These are phyloP conservation scores for Didymodactylos carnosus DNA, from an alignment of 2,888 invertebrate species.

Conservation along the genomic window DNA sequence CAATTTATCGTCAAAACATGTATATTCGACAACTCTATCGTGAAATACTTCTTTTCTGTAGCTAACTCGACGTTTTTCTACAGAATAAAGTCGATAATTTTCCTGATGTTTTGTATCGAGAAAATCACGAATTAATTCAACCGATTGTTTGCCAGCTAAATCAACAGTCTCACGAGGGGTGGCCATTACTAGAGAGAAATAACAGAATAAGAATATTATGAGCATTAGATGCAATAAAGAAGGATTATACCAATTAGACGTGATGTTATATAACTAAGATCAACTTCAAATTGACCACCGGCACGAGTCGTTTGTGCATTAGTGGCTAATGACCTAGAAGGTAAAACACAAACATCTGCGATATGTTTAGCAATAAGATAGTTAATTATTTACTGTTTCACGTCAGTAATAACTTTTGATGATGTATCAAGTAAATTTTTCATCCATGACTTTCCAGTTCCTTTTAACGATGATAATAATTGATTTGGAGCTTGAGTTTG, in stretches of 20 bases:
- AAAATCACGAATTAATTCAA: slow-evolving; percentile 2
- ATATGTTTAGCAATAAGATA: too few relatives aligned
- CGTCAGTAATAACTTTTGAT: neutral
- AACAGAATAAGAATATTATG: neutral
- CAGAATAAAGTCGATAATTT: neutral
- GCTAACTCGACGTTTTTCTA: neutral
- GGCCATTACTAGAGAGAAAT: neutral
- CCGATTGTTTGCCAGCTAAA: neutral
- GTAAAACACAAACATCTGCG: too few relatives aligned
- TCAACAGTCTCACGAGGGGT: neutral
- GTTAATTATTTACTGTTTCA: neutral
- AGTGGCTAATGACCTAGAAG: neutral
- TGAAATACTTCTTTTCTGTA: slow-evolving; percentile 9
- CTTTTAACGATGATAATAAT: neutral
- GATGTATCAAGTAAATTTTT: neutral
- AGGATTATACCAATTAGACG: slow-evolving; percentile 1
- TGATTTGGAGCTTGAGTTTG: too few relatives aligned
- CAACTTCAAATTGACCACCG: neutral
- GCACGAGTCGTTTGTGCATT: neutral
- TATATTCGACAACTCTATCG: neutral
- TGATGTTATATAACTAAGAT: slow-evolving; percentile 10
- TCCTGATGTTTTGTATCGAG: slow-evolving; percentile 4
- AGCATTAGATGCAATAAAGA: too few relatives aligned
- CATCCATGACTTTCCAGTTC: neutral
- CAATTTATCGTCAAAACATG: neutral